A percentile compares a stretch with the other conserved stretches of the same genome.
These are phyloP conservation scores for Florisuga fusca DNA, from an alignment of 2,797 vertebrate species.

Conservation along the genomic window DNA sequence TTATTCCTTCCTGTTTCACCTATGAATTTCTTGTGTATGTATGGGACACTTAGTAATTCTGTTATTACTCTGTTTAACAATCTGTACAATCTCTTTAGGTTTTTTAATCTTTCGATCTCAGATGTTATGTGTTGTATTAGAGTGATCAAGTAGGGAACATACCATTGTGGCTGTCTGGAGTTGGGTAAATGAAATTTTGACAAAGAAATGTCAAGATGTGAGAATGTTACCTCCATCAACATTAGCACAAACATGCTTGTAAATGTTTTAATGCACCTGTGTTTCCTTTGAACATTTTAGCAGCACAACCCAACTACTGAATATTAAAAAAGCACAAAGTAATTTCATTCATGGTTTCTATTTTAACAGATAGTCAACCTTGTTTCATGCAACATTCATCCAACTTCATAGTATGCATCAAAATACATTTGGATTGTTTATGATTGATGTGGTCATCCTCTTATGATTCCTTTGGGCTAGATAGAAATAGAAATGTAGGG, in stretches of 20 bases:
- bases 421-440: conserved; percentile 50
- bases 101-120: not conserved
- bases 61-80: not conserved
- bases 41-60: not conserved
- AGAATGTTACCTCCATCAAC: not conserved
- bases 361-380: conserved; percentile 7
- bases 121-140: not conserved
- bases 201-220: not conserved
- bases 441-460: conserved; percentile 65
- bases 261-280: not conserved
- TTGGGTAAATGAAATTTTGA: not conserved
- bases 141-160: not conserved
- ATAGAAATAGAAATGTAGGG: conserved; percentile 64
- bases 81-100: not conserved
- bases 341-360: not conserved
- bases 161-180: not conserved
- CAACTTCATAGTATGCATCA: not conserved
- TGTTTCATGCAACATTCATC: conserved; percentile 12
- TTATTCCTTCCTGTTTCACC: not conserved
- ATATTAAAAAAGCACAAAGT: conserved; percentile 21
- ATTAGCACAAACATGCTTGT: not conserved
- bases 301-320: not conserved
- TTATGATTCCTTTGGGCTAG: conserved; percentile 35
- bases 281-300: not conserved
- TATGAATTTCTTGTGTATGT: not conserved